Evolutionary conservation across 2,888 invertebrate genomes (phyloP).

Genomic region (Apodemia zela): DNA sequence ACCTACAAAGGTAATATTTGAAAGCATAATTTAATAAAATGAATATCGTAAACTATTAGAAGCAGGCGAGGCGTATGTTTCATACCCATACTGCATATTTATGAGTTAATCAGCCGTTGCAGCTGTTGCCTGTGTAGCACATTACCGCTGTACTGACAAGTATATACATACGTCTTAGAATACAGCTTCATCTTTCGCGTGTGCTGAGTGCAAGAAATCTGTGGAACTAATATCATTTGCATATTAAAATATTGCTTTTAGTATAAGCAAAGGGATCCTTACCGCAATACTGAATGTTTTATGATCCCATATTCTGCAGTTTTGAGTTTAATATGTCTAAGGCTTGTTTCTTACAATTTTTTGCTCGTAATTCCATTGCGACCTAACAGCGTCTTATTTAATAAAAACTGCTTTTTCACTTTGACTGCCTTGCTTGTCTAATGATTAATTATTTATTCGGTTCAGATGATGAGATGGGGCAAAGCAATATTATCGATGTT

Average conservation of each 20-base stretch:
- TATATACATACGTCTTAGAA: conserved; percentile 3
- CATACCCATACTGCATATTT: conserved; percentile 32
- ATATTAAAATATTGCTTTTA: conserved; percentile 11
- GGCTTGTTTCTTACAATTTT: too few species aligned
- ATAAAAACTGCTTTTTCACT: too few species aligned
- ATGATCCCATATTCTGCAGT: neutral
- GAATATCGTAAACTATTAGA: conserved; percentile 27
- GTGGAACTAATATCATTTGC: conserved; percentile 13
- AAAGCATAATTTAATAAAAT: conserved; percentile 28
- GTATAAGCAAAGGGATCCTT: neutral
- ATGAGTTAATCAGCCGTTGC: conserved; percentile 34
- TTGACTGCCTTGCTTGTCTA: too few species aligned
- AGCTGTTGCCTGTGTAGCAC: conserved; percentile 27
- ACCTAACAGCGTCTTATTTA: too few species aligned
- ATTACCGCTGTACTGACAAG: conserved; percentile 28
- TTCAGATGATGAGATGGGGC: too few species aligned
- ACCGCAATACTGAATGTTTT: neutral
- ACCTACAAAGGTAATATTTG: neutral
- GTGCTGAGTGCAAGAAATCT: conserved; percentile 8
- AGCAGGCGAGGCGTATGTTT: conserved; percentile 23
- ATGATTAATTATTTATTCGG: too few species aligned
- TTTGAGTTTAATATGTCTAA: too few species aligned
- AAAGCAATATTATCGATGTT: too few species aligned
- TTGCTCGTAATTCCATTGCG: too few species aligned
- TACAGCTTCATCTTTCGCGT: conserved; percentile 1